Evolutionary conservation across 2,888 invertebrate genomes (phyloP), one percentile per base, ranked within the genome.

Genomic region (Agriotes lineatus): DNA sequence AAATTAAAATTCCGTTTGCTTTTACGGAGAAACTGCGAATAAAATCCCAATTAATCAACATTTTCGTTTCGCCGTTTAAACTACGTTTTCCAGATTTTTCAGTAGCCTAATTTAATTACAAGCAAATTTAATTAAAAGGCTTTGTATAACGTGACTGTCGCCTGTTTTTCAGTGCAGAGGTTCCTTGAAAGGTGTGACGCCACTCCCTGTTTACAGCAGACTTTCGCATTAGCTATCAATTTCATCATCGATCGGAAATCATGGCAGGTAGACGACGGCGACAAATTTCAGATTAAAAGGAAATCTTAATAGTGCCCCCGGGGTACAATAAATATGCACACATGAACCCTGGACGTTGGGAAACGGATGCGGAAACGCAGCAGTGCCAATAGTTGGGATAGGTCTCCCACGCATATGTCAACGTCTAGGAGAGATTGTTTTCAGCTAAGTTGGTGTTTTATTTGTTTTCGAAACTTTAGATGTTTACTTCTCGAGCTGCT

Each of bases 121-220:
- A 16, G 6, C 42, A 42, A 18, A 42, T 42, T 42, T 16, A 42
- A 42, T 42, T 42, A 42, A 16, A 9, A 25, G n/a, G 9, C 16
- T 45, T 45, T 45, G n/a, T 45, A 30, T 50, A 50, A 50, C 50
- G 50, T 50, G 50, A 50, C 50, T 50, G 33, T 52, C 30, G 33
- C 22, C 52, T 30, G 16, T 33, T 52, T 33, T 14, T 52, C 18
- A 52, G 14, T 52, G 30, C 14, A 12, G 16, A 18, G 14, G 10
- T 52, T 30, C 33, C 33, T 16, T 16, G 33, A 52, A 64, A 64
- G 64, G 65, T 66, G 59, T 42, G 65, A 66, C 65, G 59, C 65
- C 65, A 59, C 65, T 39, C 65, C 65, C 35, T 50, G 50, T 59
- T 66, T 59, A 59, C 65, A 42, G 25, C 19, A 25, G 42, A 42